Conservation (phyloP, 2,888 invertebrate genomes). For the Conops quadrifasciatus region DNA sequence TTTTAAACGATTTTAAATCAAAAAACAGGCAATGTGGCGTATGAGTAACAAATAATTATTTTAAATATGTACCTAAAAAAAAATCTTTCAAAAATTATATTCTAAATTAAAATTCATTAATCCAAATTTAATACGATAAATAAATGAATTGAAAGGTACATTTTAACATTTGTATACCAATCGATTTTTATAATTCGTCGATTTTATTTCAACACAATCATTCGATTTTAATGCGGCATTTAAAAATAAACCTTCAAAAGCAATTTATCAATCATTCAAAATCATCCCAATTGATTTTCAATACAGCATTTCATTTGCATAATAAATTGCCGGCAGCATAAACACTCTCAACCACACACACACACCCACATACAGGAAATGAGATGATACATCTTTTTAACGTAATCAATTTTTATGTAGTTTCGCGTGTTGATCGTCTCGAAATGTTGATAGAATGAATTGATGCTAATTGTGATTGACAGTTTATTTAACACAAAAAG, state of each 20-base stretch:
- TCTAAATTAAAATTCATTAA: background rate
- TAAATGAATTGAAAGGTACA: background rate
- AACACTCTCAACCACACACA: background rate
- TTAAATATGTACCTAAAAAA: no score
- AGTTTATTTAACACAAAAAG: no score
- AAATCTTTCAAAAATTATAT: background rate
- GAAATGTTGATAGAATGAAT: no score
- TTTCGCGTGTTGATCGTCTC: no score
- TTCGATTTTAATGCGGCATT: no score
- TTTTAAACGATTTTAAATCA: background rate
- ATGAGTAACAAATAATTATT: constrained; percentile 15
- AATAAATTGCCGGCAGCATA: background rate
- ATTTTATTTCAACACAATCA: no score
- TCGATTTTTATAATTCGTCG: no score
- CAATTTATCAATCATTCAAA: constrained; percentile 5
- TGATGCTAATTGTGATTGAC: no score
- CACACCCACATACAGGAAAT: background rate
- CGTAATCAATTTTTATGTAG: no score
- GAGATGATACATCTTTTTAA: no score
- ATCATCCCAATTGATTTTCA: constrained; percentile 1
- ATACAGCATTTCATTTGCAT: background rate
- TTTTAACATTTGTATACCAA: no score
- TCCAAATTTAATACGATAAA: background rate
- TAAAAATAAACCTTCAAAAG: no score
- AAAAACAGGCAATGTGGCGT: background rate